These are phyloP conservation scores for Chouioia cunea DNA, from an alignment of 2,888 invertebrate species.

Conservation along the genomic window DNA sequence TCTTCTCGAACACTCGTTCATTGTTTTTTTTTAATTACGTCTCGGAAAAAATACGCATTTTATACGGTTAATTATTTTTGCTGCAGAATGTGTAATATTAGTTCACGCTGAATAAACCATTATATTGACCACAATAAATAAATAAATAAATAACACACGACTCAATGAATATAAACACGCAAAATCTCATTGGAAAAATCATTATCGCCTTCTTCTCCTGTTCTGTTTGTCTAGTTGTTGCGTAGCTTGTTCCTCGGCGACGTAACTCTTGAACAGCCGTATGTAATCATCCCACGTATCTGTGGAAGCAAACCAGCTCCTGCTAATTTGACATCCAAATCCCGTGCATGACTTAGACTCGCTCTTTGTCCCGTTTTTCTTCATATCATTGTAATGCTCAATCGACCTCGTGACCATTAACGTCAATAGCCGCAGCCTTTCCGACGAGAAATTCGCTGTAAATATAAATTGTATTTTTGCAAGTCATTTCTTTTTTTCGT, in stretches of 20 bases:
- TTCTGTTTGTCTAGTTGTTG: neutral
- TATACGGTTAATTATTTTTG: too few relatives aligned
- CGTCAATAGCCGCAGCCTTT: constrained; percentile 48
- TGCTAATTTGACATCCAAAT: constrained; percentile 70
- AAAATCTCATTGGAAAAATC: neutral
- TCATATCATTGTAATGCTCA: constrained; percentile 53
- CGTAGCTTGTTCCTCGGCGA: constrained; percentile 51
- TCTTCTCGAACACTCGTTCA: constrained; percentile 15
- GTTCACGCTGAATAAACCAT: too few relatives aligned
- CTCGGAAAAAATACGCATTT: too few relatives aligned
- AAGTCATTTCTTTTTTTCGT: constrained; percentile 1
- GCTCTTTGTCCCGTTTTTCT: constrained; percentile 49
- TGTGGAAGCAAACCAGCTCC: constrained; percentile 50
- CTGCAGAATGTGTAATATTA: too few relatives aligned
- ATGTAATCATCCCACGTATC: constrained; percentile 58
- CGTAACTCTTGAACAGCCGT: constrained; percentile 57
- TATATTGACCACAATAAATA: neutral
- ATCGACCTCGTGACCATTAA: constrained; percentile 55
- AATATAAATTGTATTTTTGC: constrained; percentile 8
- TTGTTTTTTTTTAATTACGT: constrained; percentile 1
- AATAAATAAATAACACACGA: constrained; percentile 48
- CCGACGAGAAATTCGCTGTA: constrained; percentile 24
- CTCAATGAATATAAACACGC: constrained; percentile 28
- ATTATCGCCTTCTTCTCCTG: constrained; percentile 19
- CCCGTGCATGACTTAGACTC: constrained; percentile 68